Base-by-base conservation (phyloP, 2,113 vertebrate genomes). In the Grallaria varia region DNA sequence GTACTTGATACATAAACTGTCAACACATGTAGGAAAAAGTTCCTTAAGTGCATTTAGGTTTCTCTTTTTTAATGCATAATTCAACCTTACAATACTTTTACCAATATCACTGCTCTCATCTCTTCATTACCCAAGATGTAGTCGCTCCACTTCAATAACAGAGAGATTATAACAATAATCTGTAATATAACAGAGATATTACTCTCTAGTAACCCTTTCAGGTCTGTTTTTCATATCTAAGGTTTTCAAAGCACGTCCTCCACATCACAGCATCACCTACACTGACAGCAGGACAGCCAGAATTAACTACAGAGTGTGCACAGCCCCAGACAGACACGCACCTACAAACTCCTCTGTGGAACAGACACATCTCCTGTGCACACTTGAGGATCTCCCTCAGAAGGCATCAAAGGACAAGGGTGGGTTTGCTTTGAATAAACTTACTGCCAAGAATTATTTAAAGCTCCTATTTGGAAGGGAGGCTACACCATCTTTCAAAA, bases 321-420 rank as follows among this genome's bases (percentile, higher is more conserved):
- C 0, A 3, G 6, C 35, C 33, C 22, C 47, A 4, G 7, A 22
- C 2, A 60, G 40, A 31, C 2, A 11, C 4, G 7, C 63, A 13
- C 25, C 71, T 5, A 15, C 15, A 78, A 59, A 67, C 42, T 7
- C 72, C 63, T 39, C 52, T 45, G 69, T 24, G 47, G 30, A 68
- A 59, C 3, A 56, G 1, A 31, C 45, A 47, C 9, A 55, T 40
- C 44, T 50, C 74, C 31, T 14, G 14, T 23, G n/a, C 21, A 31
- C 45, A 31, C 9, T 1, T 3, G 3, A 59, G 7, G 4, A 56
- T 27, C 63, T 42, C 35, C 63, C 53, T 42, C 47, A 56, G 21
- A 35, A 52, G 49, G 23, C 40, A 49, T 8, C 35, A 35, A 35
- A 0, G 10, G 45, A 30, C 53, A 64, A 2, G 2, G 40, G 2